Evolutionary conservation across 2,113 vertebrate species (phyloP), one percentile per base, ranked within the genome.

Genomic region (Notarius quadriscutis): DNA sequence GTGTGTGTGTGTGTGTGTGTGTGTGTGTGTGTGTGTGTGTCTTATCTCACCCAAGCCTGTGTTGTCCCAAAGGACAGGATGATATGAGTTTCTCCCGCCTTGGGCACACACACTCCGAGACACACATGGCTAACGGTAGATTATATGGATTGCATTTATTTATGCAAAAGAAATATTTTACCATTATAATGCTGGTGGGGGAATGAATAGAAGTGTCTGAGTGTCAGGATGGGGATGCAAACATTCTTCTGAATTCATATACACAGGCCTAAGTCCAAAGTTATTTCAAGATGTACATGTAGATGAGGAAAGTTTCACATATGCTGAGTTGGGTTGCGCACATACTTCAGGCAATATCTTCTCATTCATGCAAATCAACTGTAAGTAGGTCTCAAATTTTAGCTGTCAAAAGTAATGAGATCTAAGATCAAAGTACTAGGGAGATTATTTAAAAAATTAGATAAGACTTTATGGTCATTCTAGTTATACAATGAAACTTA

Each of bases 131-230:
- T 75, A 62, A 48, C 20, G 25, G 50, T 79, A 74, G 84, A 86
- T 65, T 78, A 57, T 27, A 67, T 25, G 20, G 67, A 57, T 80
- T 80, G 62, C 60, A 86, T 86, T 69, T 69, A 80, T 69, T 80
- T 86, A 80, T 81, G 77, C 27, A 22, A 53, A 79, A 69, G 4
- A 86, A 86, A 48, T 69, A 57, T 86, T 86, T 86, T 53, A 11
- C 57, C 18, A n/a, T 67, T 27, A 81, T 69, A 25, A 55, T 79
- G 50, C 50, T 67, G 48, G 18, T 80, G 72, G 63, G 22, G n/a
- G 5, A 58, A 41, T 81, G 22, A 41, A 81, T 22, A 34, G 55
- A 34, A 81, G 51, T 79, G 77, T 18, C 50, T 55, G 77, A 55
- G 77, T 57, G 53, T 30, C 17, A 27, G 34, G 78, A 11, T 58